Evolutionary conservation across 2,113 vertebrate species (phyloP).

Genomic region (Pelecanus crispus): DNA sequence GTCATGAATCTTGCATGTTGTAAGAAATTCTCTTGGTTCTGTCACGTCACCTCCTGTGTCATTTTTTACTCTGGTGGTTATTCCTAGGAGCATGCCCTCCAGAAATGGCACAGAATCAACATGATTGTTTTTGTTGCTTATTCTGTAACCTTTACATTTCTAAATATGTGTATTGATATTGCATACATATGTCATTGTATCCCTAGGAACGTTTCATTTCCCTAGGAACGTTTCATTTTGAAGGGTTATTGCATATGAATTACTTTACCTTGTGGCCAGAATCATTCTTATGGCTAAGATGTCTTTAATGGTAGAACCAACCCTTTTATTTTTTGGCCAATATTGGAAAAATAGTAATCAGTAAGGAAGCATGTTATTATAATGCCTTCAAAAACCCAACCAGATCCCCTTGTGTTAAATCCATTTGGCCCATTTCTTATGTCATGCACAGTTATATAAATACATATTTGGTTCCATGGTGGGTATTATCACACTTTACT

Average conservation of each 20-base stretch:
- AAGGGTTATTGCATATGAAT: neutral
- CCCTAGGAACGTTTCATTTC: neutral
- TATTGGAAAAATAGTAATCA: neutral
- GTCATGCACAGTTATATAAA: neutral
- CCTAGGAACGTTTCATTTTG: neutral
- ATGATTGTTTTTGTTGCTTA: neutral
- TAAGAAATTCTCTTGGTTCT: neutral
- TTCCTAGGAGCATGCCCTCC: neutral
- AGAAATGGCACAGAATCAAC: neutral
- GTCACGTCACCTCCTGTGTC: no score
- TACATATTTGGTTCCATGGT: neutral
- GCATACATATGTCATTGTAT: neutral
- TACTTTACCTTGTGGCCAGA: neutral
- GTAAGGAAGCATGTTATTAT: neutral
- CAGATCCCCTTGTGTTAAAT: neutral
- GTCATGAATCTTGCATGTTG: neutral
- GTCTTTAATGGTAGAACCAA: neutral
- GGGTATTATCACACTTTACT: neutral
- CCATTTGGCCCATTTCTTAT: neutral
- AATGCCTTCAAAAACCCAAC: neutral
- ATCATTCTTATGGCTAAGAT: neutral
- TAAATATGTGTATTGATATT: neutral
- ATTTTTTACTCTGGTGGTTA: neutral
- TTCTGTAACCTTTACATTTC: neutral
- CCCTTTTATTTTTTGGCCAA: accelerated